A percentile compares a stretch with the other conserved stretches of the same genome.
Evolutionary conservation across 2,888 invertebrate genomes (phyloP).

Genomic region (Hirtodrosophila cameraria): DNA sequence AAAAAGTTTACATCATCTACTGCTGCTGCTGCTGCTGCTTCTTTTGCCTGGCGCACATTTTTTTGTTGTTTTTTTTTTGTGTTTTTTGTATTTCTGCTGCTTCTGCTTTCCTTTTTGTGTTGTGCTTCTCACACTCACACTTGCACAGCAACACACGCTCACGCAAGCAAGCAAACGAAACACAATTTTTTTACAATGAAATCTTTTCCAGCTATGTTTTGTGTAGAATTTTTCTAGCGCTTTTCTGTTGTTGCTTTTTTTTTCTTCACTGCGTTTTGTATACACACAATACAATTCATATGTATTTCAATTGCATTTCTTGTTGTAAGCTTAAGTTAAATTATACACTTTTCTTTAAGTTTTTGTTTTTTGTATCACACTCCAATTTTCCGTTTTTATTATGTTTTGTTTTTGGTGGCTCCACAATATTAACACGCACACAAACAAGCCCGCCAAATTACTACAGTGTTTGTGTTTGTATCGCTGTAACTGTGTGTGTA

Average conservation of each 20-base stretch:
- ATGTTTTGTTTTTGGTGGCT: constrained; percentile 64
- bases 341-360: constrained; percentile 36
- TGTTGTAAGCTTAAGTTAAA: constrained; percentile 38
- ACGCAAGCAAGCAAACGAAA: constrained; percentile 46
- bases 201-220: constrained; percentile 52
- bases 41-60: constrained; percentile 65
- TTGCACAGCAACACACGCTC: constrained; percentile 29
- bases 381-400: constrained; percentile 48
- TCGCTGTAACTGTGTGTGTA: constrained; percentile 44
- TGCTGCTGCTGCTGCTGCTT: constrained; percentile 38
- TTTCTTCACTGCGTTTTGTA: constrained; percentile 14
- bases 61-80: constrained; percentile 35
- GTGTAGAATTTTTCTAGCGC: constrained; percentile 39
- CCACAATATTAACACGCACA: constrained; percentile 66
- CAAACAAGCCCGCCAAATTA: constrained; percentile 74
- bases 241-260: constrained; percentile 24
- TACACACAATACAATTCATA: not conserved
- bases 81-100: constrained; percentile 51
- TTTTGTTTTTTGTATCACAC: constrained; percentile 52
- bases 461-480: constrained; percentile 71
- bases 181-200: constrained; percentile 59
- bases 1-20: constrained; percentile 76
- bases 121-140: constrained; percentile 53
- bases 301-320: constrained; percentile 40
- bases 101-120: constrained; percentile 62